Evolutionary conservation across 2,888 invertebrate genomes (phyloP).

Genomic region (Acanthoscelides obtectus): DNA sequence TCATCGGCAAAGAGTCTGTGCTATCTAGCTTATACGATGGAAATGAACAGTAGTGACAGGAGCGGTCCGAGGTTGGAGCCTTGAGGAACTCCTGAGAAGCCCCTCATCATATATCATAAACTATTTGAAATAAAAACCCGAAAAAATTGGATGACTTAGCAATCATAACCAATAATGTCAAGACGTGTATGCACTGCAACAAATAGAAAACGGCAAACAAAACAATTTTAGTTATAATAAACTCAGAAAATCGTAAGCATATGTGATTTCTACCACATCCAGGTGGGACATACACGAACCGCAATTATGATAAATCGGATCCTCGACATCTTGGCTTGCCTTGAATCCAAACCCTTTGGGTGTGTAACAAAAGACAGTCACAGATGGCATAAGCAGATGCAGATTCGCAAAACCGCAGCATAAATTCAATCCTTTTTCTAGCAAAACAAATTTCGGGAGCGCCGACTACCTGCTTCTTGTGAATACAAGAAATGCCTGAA

Average conservation of each 20-base stretch:
- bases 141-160: too few relatives aligned
- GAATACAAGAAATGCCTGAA: constrained; percentile 14
- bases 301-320: not conserved
- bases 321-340: not conserved
- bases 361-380: not conserved
- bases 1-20: too few relatives aligned
- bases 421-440: constrained; percentile 22
- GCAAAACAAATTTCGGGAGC: constrained; percentile 17
- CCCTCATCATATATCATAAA: too few relatives aligned
- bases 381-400: constrained; percentile 14
- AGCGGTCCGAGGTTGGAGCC: too few relatives aligned
- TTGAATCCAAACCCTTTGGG: not conserved
- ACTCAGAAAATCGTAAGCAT: not conserved
- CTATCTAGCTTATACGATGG: too few relatives aligned
- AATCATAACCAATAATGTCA: too few relatives aligned
- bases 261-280: not conserved
- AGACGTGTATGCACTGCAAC: too few relatives aligned
- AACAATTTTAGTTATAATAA: too few relatives aligned
- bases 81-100: too few relatives aligned
- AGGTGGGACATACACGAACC: not conserved
- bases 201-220: too few relatives aligned
- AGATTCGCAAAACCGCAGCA: constrained; percentile 16
- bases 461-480: constrained; percentile 17
- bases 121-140: too few relatives aligned
- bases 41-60: too few relatives aligned